These are phyloP conservation scores for Nibea albiflora DNA, from an alignment of 2,113 vertebrate species.

Conservation along the genomic window DNA sequence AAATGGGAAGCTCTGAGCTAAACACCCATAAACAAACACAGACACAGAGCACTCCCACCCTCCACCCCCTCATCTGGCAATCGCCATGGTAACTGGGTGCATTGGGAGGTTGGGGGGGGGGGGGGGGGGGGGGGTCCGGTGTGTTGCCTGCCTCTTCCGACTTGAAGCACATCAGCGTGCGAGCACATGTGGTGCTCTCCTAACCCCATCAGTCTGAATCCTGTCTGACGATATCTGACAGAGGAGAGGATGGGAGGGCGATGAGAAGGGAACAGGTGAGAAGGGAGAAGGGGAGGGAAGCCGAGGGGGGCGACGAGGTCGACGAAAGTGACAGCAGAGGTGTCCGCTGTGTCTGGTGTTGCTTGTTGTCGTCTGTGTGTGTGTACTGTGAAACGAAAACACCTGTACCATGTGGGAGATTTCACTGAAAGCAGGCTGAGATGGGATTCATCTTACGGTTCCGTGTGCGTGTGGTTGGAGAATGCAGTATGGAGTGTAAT, in stretches of 20 bases:
- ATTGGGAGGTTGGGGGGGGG: slow-evolving; percentile 16
- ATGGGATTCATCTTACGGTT: background rate
- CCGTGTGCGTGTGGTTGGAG: background rate
- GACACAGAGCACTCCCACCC: slow-evolving; percentile 18
- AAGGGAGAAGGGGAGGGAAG: background rate
- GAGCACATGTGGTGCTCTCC: slow-evolving; percentile 38
- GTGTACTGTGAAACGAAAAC: background rate
- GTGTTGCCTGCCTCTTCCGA: slow-evolving; percentile 20
- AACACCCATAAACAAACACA: slow-evolving; percentile 27
- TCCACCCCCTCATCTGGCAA: slow-evolving; percentile 45
- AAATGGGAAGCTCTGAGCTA: slow-evolving; percentile 40
- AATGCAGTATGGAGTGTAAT: background rate
- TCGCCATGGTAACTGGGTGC: slow-evolving; percentile 77
- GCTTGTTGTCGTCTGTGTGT: slow-evolving; percentile 10
- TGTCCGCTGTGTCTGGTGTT: background rate
- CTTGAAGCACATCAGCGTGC: slow-evolving; percentile 3
- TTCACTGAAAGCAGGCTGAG: background rate
- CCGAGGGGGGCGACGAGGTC: background rate
- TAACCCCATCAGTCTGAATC: slow-evolving; percentile 27
- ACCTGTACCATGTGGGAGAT: background rate
- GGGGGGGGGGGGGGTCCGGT: background rate
- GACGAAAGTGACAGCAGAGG: slow-evolving; percentile 2
- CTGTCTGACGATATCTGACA: background rate
- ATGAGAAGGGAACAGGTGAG: background rate
- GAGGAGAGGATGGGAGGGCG: background rate